A percentile compares a stretch with the other conserved stretches of the same genome.
Evolutionary conservation across 2,797 vertebrate genomes (phyloP).

Genomic region (Echeneis naucrates): DNA sequence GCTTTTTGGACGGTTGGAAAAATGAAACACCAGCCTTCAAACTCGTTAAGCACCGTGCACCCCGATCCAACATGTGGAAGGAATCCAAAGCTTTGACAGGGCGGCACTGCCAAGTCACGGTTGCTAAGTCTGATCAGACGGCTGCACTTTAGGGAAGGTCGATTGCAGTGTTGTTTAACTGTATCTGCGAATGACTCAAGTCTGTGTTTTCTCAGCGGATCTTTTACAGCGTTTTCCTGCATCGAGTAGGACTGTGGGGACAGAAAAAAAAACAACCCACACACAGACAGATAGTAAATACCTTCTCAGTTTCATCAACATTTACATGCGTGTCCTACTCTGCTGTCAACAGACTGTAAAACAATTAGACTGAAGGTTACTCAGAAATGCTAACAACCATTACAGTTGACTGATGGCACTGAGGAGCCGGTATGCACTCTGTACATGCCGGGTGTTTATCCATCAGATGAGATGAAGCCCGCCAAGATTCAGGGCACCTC

Average conservation of each 20-base stretch:
- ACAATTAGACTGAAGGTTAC: constrained; percentile 43
- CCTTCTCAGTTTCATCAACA: constrained; percentile 36
- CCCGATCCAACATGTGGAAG: not conserved
- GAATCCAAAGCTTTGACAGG: not conserved
- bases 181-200: constrained; percentile 12
- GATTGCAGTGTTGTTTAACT: not conserved
- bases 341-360: constrained; percentile 59
- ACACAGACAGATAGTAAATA: constrained; percentile 22
- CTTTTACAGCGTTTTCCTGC: not conserved
- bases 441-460: constrained; percentile 42
- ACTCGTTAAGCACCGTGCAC: not conserved
- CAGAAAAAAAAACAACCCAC: not conserved
- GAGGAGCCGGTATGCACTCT: constrained; percentile 1
- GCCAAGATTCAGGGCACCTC: constrained; percentile 14
- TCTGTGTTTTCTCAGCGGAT: constrained; percentile 17
- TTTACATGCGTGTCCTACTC: constrained; percentile 47
- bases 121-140: not conserved
- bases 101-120: not conserved
- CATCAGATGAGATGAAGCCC: constrained; percentile 35
- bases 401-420: constrained; percentile 56
- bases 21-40: not conserved
- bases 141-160: not conserved
- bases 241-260: not conserved
- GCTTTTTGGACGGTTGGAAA: not conserved
- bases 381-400: constrained; percentile 66